Base-by-base conservation (phyloP, 2,113 vertebrate genomes). In the Dipodomys merriami region DNA sequence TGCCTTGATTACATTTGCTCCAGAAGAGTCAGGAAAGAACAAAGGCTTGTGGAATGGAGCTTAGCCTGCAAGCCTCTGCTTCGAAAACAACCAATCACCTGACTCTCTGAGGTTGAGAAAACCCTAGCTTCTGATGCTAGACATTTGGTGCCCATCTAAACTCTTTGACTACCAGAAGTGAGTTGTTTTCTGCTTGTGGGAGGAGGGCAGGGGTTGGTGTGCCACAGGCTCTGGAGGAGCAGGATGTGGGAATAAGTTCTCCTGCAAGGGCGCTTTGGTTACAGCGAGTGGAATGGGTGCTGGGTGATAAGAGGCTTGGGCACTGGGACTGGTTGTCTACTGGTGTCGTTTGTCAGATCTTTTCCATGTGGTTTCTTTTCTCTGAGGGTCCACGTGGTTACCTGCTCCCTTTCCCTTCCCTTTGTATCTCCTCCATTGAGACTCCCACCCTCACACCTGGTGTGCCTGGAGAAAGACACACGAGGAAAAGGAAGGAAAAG, bases 151-250 rank as follows among this genome's bases (percentile, higher is more conserved):
- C 8, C 71, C 64, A 69, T 39, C 53, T 44, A n/a, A 62, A 49
- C 29, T 73, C 76, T 57, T 64, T 35, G 44, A 44, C 35, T 49
- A 1, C 12, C 68, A 27, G 25, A 12, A 29, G 16, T 0, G 0
- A 30, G 64, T 3, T 12, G 25, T 35, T 15, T n/a, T 65, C 77
- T 10, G 25, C 72, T 35, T 23, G 16, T 0, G 0, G 2, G 46
- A 73, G 8, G 71, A 3, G 27, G 1, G 46, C 30, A 18, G 81
- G 49, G 29, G 19, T 25, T 10, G 0, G 13, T 2, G 8, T 6
- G 18, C 1, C 2, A 39, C 1, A 29, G 49, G 49, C 15, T 74
- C 79, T 83, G 7, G 67, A n/a, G 3, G 73, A 5, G 30, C 39
- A 7, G 44, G 5, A 20, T 5, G 5, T 25, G 20, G 22, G 57